Percentiles rank a stretch among this genome's conserved stretches.
phyloP scores from a whole-genome alignment of 2,797 vertebrate genomes.

The Coregonus sp. region DNA sequence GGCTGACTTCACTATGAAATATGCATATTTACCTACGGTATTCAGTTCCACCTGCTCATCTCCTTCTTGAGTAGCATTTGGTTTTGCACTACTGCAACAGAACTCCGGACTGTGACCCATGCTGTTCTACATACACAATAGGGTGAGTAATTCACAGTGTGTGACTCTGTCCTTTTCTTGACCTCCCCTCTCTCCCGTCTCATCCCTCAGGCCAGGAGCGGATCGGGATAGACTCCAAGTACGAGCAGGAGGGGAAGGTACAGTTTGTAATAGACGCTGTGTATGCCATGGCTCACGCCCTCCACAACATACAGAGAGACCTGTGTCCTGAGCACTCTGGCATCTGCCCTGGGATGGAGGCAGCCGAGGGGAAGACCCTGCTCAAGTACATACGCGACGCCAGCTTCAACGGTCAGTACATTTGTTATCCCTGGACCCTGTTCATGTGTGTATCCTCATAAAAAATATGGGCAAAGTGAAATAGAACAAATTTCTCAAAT shows the following conservation, averaged over 20 bases:
- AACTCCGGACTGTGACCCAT: slow-evolving; percentile 19
- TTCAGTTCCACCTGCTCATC: slow-evolving; percentile 3
- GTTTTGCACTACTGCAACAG: slow-evolving; percentile 49
- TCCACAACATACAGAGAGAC: slow-evolving; percentile 95
- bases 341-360: slow-evolving; percentile 91
- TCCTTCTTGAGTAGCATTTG: slow-evolving; percentile 51
- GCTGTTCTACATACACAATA: slow-evolving; percentile 5
- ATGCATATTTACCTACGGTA: too few species aligned
- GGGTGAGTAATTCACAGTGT: slow-evolving; percentile 37
- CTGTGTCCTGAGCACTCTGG: slow-evolving; percentile 88
- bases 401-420: slow-evolving; percentile 94
- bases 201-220: slow-evolving; percentile 89
- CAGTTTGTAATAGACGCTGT: slow-evolving; percentile 99
- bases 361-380: slow-evolving; percentile 88
- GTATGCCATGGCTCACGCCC: slow-evolving; percentile 94
- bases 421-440: not conserved
- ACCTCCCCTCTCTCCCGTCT: not conserved
- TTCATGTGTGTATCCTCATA: not conserved
- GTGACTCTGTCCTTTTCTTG: slow-evolving; percentile 18
- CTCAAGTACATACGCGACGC: slow-evolving; percentile 93
- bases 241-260: slow-evolving; percentile 97
- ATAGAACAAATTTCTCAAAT: not conserved
- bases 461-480: not conserved
- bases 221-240: slow-evolving; percentile 92
- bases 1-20: not conserved